Base-by-base conservation (phyloP, 2,113 vertebrate genomes). In the Motacilla tschutschensis region DNA sequence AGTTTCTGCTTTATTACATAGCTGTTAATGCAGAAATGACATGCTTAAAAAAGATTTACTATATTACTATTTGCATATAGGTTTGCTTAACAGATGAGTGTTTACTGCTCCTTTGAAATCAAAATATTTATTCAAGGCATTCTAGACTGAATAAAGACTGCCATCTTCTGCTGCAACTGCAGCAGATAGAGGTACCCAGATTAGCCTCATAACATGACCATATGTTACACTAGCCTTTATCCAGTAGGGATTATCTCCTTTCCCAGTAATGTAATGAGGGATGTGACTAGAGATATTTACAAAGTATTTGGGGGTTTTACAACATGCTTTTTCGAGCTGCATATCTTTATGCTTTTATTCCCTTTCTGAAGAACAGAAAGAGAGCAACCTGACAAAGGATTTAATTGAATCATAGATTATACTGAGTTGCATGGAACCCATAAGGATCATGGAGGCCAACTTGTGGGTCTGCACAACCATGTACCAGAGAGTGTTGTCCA, bases 1-100 rank as follows among this genome's bases (percentile, higher is more conserved):
- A 76, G 50, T 66, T 93, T 90, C 69, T 91, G 21, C 74, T 95
- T 91, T 93, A 93, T 93, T 89, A 57, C 51, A 77, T 78, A 80
- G 65, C 54, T 91, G 41, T 67, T 94, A 94, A 93, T 93, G 85
- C 80, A 95, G 91, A 92, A 93, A 91, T 85, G 3, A 86, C 72
- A 87, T 48, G 58, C 80, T 92, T 88, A 83, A 80, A 89, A 86
- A 93, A 88, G 89, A 95, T 94, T 95, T 93, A 93, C 75, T 93
- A 18, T 88, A 88, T 60, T 72, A 29, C 40, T 90, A 64, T 95
- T 94, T 95, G 90, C 72, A 89, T 85, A 82, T 51, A 88, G 40
- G 31, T 67, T 89, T 93, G 48, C 44, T 89, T 88, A 93, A 83
- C 72, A 89, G 60, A 88, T 69, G 31, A 79, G 44, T 84, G 46